Conservation (phyloP, 2,113 vertebrate genomes). For the Mola mola region DNA sequence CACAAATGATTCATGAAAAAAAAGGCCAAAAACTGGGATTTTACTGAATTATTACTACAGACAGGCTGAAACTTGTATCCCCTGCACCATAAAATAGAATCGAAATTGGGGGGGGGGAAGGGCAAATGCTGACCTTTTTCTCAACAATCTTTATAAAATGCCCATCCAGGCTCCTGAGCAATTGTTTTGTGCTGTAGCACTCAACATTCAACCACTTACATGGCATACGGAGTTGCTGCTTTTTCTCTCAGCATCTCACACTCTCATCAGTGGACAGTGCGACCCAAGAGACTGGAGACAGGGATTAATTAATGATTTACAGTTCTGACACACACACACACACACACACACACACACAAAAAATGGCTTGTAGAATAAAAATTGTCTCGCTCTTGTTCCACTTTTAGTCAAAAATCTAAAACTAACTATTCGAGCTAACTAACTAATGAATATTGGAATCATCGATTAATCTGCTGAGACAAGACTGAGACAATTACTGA, state of each 20-base stretch:
- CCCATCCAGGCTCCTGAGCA: not conserved
- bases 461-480: no score
- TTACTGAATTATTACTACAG: slow-evolving; percentile 70
- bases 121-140: slow-evolving; percentile 10
- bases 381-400: no score
- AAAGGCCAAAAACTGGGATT: slow-evolving; percentile 61
- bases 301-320: slow-evolving; percentile 69
- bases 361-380: slow-evolving; percentile 13
- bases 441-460: no score
- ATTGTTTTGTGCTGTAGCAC: slow-evolving; percentile 24
- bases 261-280: slow-evolving; percentile 57
- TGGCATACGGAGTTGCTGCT: slow-evolving; percentile 16
- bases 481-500: no score
- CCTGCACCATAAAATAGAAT: slow-evolving; percentile 10
- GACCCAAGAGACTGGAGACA: slow-evolving; percentile 53
- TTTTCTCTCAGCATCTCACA: slow-evolving; percentile 61
- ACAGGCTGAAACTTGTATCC: slow-evolving; percentile 21
- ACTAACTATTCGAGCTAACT: no score
- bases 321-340: slow-evolving; percentile 50
- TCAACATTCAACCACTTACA: slow-evolving; percentile 15
- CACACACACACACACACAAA: no score
- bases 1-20: slow-evolving; percentile 75
- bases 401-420: no score
- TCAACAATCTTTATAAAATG: slow-evolving; percentile 9
- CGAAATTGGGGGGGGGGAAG: slow-evolving; percentile 11